These are phyloP conservation scores for Aldrovandia affinis DNA, from an alignment of 2,797 vertebrate genomes.

Conservation along the genomic window DNA sequence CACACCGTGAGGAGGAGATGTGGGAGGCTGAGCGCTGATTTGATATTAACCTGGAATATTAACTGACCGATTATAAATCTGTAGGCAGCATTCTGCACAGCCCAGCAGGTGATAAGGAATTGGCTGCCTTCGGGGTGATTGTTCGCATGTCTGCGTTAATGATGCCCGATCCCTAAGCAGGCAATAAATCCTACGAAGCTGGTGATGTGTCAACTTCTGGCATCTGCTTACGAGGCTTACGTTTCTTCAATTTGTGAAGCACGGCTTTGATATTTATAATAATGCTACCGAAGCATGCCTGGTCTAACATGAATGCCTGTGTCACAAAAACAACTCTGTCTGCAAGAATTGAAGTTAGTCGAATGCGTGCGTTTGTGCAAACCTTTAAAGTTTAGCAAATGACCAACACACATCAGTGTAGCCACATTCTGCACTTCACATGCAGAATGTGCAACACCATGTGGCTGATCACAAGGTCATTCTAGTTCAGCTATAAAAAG, in stretches of 20 bases:
- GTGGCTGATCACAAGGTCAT: not conserved
- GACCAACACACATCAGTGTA: too few relatives aligned
- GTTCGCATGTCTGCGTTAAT: not conserved
- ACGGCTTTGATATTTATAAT: not conserved
- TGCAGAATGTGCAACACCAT: not conserved
- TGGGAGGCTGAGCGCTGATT: slow-evolving; percentile 38
- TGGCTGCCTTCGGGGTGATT: not conserved
- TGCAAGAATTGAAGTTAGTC: too few relatives aligned
- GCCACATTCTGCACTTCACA: too few relatives aligned
- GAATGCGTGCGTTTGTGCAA: too few relatives aligned
- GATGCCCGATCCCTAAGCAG: not conserved
- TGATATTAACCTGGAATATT: slow-evolving; percentile 40
- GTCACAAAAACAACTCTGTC: too few relatives aligned
- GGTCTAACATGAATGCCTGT: too few relatives aligned
- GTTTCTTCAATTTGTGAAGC: not conserved
- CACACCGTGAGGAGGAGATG: slow-evolving; percentile 7
- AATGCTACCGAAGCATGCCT: not conserved
- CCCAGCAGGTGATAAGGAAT: not conserved
- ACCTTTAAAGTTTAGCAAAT: too few relatives aligned
- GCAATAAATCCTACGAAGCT: not conserved
- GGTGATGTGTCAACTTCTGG: not conserved
- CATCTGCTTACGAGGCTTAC: not conserved
- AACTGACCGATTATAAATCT: slow-evolving; percentile 38
- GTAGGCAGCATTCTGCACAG: slow-evolving; percentile 15
- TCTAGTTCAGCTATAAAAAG: not conserved